phyloP scores from a whole-genome alignment of 2,888 invertebrate genomes.

The Amblyteles armatorius region DNA sequence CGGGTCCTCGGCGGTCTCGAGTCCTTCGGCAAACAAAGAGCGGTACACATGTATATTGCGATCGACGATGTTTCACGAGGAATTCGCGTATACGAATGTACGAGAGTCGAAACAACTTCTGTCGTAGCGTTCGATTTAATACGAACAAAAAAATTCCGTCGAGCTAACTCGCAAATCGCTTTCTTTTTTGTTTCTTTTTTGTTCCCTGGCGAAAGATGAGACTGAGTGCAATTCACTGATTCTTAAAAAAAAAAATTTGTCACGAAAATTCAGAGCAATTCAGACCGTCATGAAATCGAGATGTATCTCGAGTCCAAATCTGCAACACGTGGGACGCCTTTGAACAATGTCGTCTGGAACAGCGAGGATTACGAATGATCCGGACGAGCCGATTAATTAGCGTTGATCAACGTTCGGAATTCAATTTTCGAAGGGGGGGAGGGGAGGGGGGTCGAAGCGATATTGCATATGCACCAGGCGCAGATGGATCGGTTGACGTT shows the following conservation, averaged over 20 bases:
- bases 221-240: neutral
- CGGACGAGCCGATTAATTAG: constrained; percentile 67
- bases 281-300: neutral
- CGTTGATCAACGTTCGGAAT: constrained; percentile 63
- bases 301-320: neutral
- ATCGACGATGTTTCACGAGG: constrained; percentile 4
- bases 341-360: constrained; percentile 1
- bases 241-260: too few relatives aligned
- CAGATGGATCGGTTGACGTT: constrained; percentile 61
- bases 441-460: neutral
- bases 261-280: neutral
- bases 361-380: constrained; percentile 45
- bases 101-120: neutral
- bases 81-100: neutral
- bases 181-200: neutral
- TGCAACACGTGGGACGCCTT: neutral
- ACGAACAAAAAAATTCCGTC: neutral
- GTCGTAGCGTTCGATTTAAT: neutral
- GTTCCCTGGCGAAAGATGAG: neutral
- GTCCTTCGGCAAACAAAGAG: constrained; percentile 40
- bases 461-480: neutral
- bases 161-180: neutral
- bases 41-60: neutral
- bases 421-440: constrained; percentile 4
- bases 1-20: constrained; percentile 16